Evolutionary conservation across 2,797 vertebrate species (phyloP).

Genomic region (Mus spretus): DNA sequence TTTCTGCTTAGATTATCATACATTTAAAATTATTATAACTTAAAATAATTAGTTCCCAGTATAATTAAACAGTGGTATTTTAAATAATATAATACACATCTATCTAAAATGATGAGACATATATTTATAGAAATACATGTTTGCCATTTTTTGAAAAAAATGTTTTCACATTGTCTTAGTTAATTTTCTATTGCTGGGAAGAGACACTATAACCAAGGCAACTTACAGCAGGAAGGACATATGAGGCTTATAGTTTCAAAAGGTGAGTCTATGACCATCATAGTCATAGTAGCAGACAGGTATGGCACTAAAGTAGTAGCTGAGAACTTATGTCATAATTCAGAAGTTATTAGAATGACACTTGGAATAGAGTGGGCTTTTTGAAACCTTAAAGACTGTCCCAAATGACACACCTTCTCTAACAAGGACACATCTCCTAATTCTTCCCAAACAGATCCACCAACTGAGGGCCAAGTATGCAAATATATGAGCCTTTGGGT

Average conservation of each 20-base stretch:
- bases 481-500: neutral
- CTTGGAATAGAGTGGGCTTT: neutral
- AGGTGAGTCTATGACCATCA: neutral
- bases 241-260: neutral
- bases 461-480: neutral
- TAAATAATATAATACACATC: neutral
- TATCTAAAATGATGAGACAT: conserved; percentile 13
- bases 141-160: neutral
- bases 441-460: neutral
- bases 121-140: conserved; percentile 11
- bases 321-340: neutral
- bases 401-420: neutral
- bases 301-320: neutral
- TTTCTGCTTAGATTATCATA: neutral
- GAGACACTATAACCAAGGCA: neutral
- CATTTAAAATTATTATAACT: conserved; percentile 3
- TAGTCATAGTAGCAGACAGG: neutral
- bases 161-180: neutral
- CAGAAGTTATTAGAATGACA: neutral
- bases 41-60: conserved; percentile 47
- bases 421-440: neutral
- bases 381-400: neutral
- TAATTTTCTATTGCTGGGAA: neutral
- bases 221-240: neutral
- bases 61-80: conserved; percentile 29